Evolutionary conservation across 2,113 vertebrate species (phyloP).

Genomic region (Zingel zingel): DNA sequence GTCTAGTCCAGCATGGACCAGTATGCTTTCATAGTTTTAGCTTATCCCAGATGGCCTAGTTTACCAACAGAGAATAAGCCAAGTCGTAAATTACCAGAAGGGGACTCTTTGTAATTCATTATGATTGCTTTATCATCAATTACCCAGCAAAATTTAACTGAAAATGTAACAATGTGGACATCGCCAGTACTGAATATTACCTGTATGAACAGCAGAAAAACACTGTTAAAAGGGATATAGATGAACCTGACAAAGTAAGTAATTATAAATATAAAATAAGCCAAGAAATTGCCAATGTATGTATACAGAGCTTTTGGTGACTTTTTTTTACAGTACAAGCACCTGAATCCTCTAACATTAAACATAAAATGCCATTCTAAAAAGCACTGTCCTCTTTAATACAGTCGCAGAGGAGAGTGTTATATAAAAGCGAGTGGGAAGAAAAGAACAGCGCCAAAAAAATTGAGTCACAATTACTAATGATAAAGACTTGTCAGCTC

Average conservation of each 20-base stretch:
- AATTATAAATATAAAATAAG: too few relatives aligned
- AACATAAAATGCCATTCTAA: constrained; percentile 39
- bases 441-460: constrained; percentile 51
- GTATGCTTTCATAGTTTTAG: constrained; percentile 56
- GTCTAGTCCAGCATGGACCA: constrained; percentile 55
- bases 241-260: not conserved
- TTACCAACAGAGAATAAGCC: constrained; percentile 65
- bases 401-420: constrained; percentile 60
- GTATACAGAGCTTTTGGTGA: not conserved
- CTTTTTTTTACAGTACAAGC: not conserved
- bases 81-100: constrained; percentile 67
- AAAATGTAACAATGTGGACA: constrained; percentile 40
- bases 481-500: constrained; percentile 56
- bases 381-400: constrained; percentile 52
- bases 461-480: constrained; percentile 52
- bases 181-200: constrained; percentile 17
- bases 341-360: constrained; percentile 20
- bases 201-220: constrained; percentile 17
- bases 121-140: constrained; percentile 67
- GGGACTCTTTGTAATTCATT: constrained; percentile 66
- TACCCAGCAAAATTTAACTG: constrained; percentile 49
- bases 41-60: constrained; percentile 71
- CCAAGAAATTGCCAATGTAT: not conserved
- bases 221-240: not conserved
- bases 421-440: constrained; percentile 77